Evolutionary conservation across 2,797 vertebrate species (phyloP).

Genomic region (Alca torda): DNA sequence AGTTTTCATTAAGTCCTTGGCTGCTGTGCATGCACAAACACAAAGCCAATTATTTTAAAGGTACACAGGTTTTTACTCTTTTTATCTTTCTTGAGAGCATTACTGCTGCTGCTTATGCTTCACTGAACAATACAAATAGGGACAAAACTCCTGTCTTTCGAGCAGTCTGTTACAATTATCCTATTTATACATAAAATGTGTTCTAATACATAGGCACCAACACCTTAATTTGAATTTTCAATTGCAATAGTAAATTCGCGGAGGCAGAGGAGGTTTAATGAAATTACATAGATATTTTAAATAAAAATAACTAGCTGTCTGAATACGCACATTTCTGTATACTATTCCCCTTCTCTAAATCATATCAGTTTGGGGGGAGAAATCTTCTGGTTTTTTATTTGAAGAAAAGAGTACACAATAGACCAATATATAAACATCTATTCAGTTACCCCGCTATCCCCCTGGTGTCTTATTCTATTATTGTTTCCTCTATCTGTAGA

Average conservation of each 20-base stretch:
- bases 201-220: not conserved
- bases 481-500: not conserved
- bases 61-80: not conserved
- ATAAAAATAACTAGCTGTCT: not conserved
- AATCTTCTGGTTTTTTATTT: not conserved
- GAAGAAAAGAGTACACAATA: not conserved
- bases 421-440: not conserved
- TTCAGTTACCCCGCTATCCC: not conserved
- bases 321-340: not conserved
- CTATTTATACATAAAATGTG: conserved; percentile 15
- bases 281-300: not conserved
- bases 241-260: not conserved
- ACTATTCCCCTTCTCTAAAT: not conserved
- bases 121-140: not conserved
- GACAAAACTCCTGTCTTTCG: conserved; percentile 1
- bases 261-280: not conserved
- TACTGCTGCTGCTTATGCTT: conserved; percentile 27
- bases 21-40: conserved; percentile 55
- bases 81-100: conserved; percentile 46
- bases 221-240: conserved; percentile 20
- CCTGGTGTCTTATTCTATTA: not conserved
- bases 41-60: conserved; percentile 65
- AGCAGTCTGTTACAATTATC: not conserved
- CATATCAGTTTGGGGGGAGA: accelerated
- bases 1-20: conserved; percentile 63